phyloP scores from a whole-genome alignment of 1,140 invertebrate genomes.

The Ruditapes philippinarum region DNA sequence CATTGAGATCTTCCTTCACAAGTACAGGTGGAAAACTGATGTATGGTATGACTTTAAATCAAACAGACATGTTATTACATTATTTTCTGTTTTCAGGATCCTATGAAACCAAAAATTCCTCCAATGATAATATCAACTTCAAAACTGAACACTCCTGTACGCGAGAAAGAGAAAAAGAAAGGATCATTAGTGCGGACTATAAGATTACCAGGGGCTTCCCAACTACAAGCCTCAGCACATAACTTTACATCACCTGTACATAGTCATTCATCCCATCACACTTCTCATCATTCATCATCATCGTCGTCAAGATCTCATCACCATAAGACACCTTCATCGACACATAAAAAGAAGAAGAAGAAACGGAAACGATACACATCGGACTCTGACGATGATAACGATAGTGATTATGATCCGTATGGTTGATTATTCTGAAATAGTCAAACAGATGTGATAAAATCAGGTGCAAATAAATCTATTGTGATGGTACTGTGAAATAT shows the following conservation, averaged over 20 bases:
- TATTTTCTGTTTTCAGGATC: conserved; percentile 26
- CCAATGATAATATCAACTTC: conserved; percentile 59
- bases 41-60: no score
- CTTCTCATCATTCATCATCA: conserved; percentile 39
- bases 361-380: conserved; percentile 73
- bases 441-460: conserved; percentile 23
- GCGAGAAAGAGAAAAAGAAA: conserved; percentile 64
- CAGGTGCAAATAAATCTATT: conserved; percentile 48
- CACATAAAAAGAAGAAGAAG: conserved; percentile 81
- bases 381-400: conserved; percentile 79
- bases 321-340: conserved; percentile 51
- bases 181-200: conserved; percentile 65
- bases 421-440: conserved; percentile 28
- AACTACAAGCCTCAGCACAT: conserved; percentile 57
- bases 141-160: conserved; percentile 53
- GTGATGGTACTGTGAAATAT: conserved; percentile 38
- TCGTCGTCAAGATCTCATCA: conserved; percentile 44
- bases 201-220: conserved; percentile 57
- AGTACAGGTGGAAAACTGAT: no score
- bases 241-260: conserved; percentile 50
- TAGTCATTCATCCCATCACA: conserved; percentile 54
- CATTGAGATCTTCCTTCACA: no score
- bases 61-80: no score
- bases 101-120: conserved; percentile 49
- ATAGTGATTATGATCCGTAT: conserved; percentile 82